Percentiles rank a stretch among this genome's conserved stretches.
Conservation (phyloP, 2,888 invertebrate genomes). For the Drosophila gaucha region DNA sequence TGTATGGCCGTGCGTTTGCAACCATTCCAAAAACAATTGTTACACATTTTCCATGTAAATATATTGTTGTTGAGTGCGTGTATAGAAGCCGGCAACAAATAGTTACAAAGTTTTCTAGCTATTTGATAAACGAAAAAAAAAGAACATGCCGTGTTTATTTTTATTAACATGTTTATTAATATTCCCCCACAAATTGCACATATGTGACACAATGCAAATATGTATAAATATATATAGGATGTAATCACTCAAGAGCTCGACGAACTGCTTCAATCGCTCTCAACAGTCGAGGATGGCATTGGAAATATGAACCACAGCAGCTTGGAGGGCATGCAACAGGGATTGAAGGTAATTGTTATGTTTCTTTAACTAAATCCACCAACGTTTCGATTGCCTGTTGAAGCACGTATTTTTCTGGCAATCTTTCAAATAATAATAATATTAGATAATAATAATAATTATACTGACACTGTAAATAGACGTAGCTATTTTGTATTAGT, state of each 20-base stretch:
- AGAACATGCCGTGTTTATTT: conserved; percentile 39
- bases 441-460: conserved; percentile 32
- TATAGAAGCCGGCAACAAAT: conserved; percentile 67
- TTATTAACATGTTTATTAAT: conserved; percentile 63
- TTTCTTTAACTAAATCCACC: too few species aligned
- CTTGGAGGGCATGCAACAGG: conserved; percentile 89
- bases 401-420: conserved; percentile 44
- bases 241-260: conserved; percentile 89
- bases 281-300: conserved; percentile 88
- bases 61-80: conserved; percentile 52
- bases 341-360: conserved; percentile 88
- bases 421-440: conserved; percentile 2
- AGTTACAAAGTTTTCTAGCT: conserved; percentile 46
- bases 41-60: conserved; percentile 54
- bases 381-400: conserved; percentile 31
- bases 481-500: conserved; percentile 37
- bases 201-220: conserved; percentile 47
- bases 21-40: conserved; percentile 33
- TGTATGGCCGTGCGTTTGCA: conserved; percentile 48
- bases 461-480: conserved; percentile 57
- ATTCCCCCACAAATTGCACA: conserved; percentile 49
- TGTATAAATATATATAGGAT: conserved; percentile 84
- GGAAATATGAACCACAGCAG: conserved; percentile 89
- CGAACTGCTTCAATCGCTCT: conserved; percentile 89
- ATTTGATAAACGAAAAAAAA: conserved; percentile 13